A percentile compares a stretch with the other conserved stretches of the same genome.
phyloP scores from a whole-genome alignment of 35 echinoderm and acorn worm species.

The Heliocidaris tuberculata region DNA sequence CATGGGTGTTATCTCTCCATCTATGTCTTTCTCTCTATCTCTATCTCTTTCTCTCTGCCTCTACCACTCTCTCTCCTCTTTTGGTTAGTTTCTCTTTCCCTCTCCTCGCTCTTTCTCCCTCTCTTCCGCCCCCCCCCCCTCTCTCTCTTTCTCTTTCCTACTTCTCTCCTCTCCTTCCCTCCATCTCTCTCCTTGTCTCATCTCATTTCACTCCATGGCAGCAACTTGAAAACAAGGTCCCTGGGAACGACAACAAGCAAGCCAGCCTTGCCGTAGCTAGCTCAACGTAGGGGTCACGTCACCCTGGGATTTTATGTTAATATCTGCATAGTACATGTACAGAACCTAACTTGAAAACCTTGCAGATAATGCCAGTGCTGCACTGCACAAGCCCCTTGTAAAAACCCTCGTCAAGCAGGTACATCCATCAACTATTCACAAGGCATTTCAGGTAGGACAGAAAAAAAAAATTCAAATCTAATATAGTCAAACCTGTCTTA shows the following conservation, averaged over 20 bases:
- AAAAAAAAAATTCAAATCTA: no score
- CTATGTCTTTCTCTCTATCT: neutral
- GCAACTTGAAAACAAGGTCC: neutral
- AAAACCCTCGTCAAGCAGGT: no score
- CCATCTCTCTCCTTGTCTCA: neutral
- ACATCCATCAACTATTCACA: no score
- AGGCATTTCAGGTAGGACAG: no score
- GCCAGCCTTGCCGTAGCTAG: neutral
- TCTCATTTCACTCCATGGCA: neutral
- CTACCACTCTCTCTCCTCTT: neutral
- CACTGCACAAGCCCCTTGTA: no score
- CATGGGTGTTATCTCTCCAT: neutral
- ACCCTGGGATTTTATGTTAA: neutral
- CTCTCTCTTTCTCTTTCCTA: neutral
- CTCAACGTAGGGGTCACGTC: neutral
- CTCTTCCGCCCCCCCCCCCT: neutral
- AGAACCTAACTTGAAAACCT: no score
- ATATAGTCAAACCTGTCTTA: no score
- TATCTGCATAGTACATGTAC: neutral
- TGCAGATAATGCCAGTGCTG: no score
- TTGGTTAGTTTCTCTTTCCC: neutral
- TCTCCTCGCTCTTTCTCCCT: neutral
- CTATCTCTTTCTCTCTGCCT: neutral
- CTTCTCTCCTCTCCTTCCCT: neutral
- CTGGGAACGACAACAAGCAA: neutral